Base-by-base conservation (phyloP, 1,140 invertebrate species). In the Bombyx mandarina region DNA sequence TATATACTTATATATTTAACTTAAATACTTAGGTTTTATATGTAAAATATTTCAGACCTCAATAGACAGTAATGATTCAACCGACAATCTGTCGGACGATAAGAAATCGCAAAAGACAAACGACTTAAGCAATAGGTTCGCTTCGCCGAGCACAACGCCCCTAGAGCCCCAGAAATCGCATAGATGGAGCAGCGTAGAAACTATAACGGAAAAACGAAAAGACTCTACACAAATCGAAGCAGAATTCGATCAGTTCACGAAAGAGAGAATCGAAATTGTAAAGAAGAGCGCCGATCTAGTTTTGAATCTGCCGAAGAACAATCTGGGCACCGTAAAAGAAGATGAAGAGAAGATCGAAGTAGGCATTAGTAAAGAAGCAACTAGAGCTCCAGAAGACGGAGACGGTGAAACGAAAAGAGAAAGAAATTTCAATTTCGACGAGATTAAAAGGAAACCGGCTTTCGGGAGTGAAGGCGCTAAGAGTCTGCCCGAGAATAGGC, bases 171-270 rank as follows among this genome's bases (percentile, higher is more conserved):
- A 77, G 45, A 88, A 86, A 68, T 54, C 8, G 6, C 71, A 57
- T 12, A 52, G 69, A 26, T 82, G 75, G 73, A 77, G 79, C 60
- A 82, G 77, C 52, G 62, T 62, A 6, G 82, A 85, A 63, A 79
- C 71, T 26, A 52, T 81, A 12, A 52, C 49, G n/a, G 52, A 58
- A 8, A 65, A 54, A 46, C 22, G 67, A 71, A 52, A 69, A 52
- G 54, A 63, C 7, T 10, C 62, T 6, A 75, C 71, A 45, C 69
- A 75, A 55, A 65, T 87, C 0, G 86, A 88, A 52, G 72, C 84
- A 56, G 87, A 88, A 65, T 88, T 88, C 44, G 87, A 88, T 52
- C 71, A 69, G 18, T 86, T 88, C 44, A 78, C 78, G 10, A 77
- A 87, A 76, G 73, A 84, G 61, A 67, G 86, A 56, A 55, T 73